Evolutionary conservation across 2,797 vertebrate species (phyloP).

Genomic region (Myripristis murdjan): DNA sequence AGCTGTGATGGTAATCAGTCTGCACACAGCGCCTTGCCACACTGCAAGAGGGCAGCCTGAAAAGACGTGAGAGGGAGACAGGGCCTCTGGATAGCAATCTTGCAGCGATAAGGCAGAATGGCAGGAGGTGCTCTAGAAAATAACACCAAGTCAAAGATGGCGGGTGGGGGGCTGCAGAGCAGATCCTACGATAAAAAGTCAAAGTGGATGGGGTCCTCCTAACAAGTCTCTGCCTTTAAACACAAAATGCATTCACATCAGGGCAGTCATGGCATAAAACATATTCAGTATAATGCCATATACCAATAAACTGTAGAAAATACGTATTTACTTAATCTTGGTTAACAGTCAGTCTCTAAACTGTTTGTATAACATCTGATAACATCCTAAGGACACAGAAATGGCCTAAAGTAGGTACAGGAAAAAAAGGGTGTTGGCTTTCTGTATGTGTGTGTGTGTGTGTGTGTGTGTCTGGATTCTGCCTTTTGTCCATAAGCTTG

Average conservation of each 20-base stretch:
- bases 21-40: constrained; percentile 49
- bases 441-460: constrained; percentile 36
- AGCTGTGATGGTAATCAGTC: constrained; percentile 81
- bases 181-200: constrained; percentile 32
- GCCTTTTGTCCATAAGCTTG: constrained; percentile 32
- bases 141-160: constrained; percentile 3
- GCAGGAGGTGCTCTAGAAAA: constrained; percentile 42
- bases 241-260: background rate
- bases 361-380: background rate
- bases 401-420: background rate
- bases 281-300: too few relatives aligned
- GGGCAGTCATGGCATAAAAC: background rate
- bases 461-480: constrained; percentile 34
- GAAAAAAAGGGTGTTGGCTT: background rate
- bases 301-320: background rate
- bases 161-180: constrained; percentile 3
- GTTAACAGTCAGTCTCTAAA: background rate
- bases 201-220: constrained; percentile 7
- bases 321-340: too few relatives aligned
- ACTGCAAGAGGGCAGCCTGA: constrained; percentile 32
- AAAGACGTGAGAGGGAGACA: constrained; percentile 57
- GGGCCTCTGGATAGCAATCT: constrained; percentile 62
- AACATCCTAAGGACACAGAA: background rate
- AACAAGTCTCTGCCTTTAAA: background rate
- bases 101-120: constrained; percentile 49